Base-by-base conservation (phyloP, 2,797 vertebrate genomes). In the Coregonus ussuriensis region DNA sequence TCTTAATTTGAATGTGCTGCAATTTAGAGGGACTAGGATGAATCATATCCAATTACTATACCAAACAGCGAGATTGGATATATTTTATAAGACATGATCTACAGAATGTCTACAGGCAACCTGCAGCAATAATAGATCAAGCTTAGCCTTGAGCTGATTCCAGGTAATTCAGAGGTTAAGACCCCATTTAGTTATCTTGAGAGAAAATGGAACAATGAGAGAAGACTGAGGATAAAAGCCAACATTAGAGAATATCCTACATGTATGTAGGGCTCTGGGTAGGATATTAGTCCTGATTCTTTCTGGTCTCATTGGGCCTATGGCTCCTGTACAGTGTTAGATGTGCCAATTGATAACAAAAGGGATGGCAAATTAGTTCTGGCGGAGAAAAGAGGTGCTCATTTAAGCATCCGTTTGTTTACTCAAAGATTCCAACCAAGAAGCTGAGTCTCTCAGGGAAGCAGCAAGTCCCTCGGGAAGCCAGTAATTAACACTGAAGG, bases 401-500 rank as follows among this genome's bases (percentile, higher is more conserved):
- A 70, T 90, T 91, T 93, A 47, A 91, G 91, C 89, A 90, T 93
- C 90, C 88, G 82, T 92, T 93, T 93, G 91, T 89, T 93, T 94
- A 95, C 90, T 93, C 89, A 94, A 91, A 93, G 93, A 94, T 94
- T 89, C 91, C 74, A 89, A 84, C 83, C 87, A 88, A 88, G 89
- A 90, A 92, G 93, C 87, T 69, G 87, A 91, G 73, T 82, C 83
- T 93, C 87, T 81, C 21, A 70, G 86, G 90, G 89, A 92, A 86
- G 89, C 79, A 25, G 74, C 69, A 74, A 89, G 86, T 94, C 95
- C 93, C 89, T 93, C 89, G 89, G 93, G 95, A 94, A 92, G 90
- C 88, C 31, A 77, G 91, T 95, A 97, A 97, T 98, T 98, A 97
- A 93, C 94, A 93, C 89, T 0, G 86, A 90, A 51, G 70, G 63